Conservation (phyloP, 2,113 vertebrate species). For the Corythaeola cristata region DNA sequence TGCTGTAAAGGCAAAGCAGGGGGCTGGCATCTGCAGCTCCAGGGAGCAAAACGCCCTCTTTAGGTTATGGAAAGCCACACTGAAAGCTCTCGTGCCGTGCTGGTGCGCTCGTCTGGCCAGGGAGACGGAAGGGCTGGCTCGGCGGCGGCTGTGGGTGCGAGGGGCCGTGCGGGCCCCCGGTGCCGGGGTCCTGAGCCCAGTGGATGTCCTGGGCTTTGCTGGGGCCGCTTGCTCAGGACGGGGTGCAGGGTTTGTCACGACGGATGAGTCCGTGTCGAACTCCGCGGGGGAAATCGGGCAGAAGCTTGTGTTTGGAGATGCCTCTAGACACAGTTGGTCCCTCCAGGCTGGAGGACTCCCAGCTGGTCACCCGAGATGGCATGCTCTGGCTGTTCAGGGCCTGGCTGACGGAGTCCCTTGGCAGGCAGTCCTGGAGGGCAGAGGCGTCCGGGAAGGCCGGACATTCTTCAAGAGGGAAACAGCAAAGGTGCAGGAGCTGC, state of each 20-base stretch:
- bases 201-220: background rate
- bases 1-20: background rate
- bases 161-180: rapidly evolving
- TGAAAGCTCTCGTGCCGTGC: background rate
- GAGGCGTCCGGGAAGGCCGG: background rate
- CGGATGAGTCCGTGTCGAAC: background rate
- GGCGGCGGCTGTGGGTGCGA: rapidly evolving
- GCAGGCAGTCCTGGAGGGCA: background rate
- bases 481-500: rapidly evolving
- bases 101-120: rapidly evolving
- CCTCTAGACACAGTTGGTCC: background rate
- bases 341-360: background rate
- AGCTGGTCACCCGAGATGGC: background rate
- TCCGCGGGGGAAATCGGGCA: background rate
- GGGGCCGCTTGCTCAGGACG: background rate
- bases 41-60: background rate
- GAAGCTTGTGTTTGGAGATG: background rate
- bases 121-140: background rate
- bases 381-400: too few relatives aligned
- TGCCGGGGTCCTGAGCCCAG: background rate
- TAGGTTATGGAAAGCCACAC: too few relatives aligned
- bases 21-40: background rate
- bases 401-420: background rate
- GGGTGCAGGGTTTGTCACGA: background rate
- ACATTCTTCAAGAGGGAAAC: background rate